Evolutionary conservation across 1,140 invertebrate genomes (phyloP), one percentile per base, ranked within the genome.

Genomic region (Gryon sp.): DNA sequence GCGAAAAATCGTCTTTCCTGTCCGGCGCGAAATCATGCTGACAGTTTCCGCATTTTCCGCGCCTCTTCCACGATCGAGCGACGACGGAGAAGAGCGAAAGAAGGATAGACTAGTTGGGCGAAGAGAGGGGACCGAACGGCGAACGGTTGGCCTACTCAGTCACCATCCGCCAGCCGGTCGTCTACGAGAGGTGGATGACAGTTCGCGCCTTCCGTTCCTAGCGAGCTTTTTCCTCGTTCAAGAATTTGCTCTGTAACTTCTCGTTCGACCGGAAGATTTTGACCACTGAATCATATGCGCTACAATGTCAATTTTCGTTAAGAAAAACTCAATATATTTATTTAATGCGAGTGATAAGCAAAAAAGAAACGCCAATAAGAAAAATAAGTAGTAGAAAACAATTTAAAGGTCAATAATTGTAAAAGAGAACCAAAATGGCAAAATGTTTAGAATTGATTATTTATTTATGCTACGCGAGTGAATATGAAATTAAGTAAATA

Each of bases 101-200:
- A 68, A 74, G 59, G 73, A 69, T 57, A 69, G 62, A 76, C 50
- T 57, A 68, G 60, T 55, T n/a, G n/a, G 11, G 55, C 38, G 22
- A 57, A 73, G 73, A 65, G 76, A 68, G 75, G 70, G 75, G 57
- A 79, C 48, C 45, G 60, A 40, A 80, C 78, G 81, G 82, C 80
- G 76, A 81, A 81, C 84, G 82, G 82, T 83, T 85, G 79, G 83
- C 80, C 83, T 86, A 85, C 83, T 87, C 86, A 88, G 86, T 88
- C 78, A 82, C 85, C 86, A 83, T 83, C 81, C 83, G 84, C 80
- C 85, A 86, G 83, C 82, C 84, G 82, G 80, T 84, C 80, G 78
- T 83, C 76, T 69, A 81, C 81, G 74, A 77, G 78, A 79, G 76
- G 55, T 78, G 74, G 62, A 62, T 82, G 81, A 79, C 80, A 81